These are phyloP conservation scores for Trachelus iudaicus DNA, from an alignment of 2,888 invertebrate genomes.

Conservation along the genomic window DNA sequence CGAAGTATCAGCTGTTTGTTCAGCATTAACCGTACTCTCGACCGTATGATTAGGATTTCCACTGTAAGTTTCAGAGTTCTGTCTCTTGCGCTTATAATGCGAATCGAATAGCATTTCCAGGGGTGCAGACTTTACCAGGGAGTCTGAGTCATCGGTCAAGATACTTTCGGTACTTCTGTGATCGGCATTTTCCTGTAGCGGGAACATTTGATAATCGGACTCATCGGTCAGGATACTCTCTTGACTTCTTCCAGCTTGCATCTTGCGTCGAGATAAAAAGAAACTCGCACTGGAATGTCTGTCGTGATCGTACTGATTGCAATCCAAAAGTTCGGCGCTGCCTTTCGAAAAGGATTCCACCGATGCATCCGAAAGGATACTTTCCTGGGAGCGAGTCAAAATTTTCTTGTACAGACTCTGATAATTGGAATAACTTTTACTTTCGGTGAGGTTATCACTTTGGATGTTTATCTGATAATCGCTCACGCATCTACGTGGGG, in stretches of 20 bases:
- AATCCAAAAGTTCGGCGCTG: slow-evolving; percentile 57
- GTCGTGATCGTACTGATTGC: slow-evolving; percentile 55
- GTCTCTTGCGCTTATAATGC: slow-evolving; percentile 63
- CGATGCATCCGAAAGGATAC: slow-evolving; percentile 58
- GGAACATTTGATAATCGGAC: slow-evolving; percentile 72
- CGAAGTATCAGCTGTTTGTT: slow-evolving; percentile 20
- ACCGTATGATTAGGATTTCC: slow-evolving; percentile 55
- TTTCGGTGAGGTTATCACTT: slow-evolving; percentile 52
- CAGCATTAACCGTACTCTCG: neutral
- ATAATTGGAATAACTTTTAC: slow-evolving; percentile 38
- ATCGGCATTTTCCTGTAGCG: slow-evolving; percentile 69
- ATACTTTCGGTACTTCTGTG: slow-evolving; percentile 85
- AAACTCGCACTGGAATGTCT: slow-evolving; percentile 78
- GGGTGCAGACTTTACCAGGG: slow-evolving; percentile 80
- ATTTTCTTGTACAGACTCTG: slow-evolving; percentile 39
- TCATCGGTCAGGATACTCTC: slow-evolving; percentile 84
- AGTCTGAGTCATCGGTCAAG: slow-evolving; percentile 81
- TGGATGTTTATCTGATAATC: slow-evolving; percentile 79
- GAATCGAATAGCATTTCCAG: slow-evolving; percentile 77
- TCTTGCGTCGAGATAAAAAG: slow-evolving; percentile 77
- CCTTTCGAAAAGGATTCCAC: slow-evolving; percentile 56
- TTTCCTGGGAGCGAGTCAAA: slow-evolving; percentile 57
- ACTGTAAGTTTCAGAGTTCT: slow-evolving; percentile 63
- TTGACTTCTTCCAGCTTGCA: slow-evolving; percentile 76
- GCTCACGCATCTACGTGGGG: slow-evolving; percentile 77